A percentile compares a stretch with the other conserved stretches of the same genome.
Evolutionary conservation across 2,113 vertebrate genomes (phyloP).

Genomic region (Sinocyclocheilus anophthalmus): DNA sequence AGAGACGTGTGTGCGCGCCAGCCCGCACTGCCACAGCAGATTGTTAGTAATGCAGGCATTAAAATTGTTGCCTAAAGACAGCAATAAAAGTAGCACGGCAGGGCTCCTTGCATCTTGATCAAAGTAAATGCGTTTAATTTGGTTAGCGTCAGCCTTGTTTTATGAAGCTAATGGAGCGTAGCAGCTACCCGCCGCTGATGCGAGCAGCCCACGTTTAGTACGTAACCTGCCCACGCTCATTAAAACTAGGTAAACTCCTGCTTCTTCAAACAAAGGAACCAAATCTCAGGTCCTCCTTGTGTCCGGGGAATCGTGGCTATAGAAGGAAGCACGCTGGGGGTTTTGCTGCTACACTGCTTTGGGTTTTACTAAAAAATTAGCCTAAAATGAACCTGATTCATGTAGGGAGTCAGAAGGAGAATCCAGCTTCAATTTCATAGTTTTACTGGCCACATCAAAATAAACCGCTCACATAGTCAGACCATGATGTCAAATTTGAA

Average conservation of each 20-base stretch:
- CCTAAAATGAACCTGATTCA: background rate
- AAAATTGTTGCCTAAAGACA: slow-evolving; percentile 91
- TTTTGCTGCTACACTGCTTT: background rate
- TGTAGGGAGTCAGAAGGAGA: background rate
- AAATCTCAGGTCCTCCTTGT: slow-evolving; percentile 30
- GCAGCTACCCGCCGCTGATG: slow-evolving; percentile 78
- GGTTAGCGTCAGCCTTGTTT: slow-evolving; percentile 82
- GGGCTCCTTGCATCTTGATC: slow-evolving; percentile 89
- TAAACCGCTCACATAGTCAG: slow-evolving; percentile 53
- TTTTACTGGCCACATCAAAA: slow-evolving; percentile 63
- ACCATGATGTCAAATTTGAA: background rate
- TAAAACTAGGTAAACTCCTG: slow-evolving; percentile 78
- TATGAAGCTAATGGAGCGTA: slow-evolving; percentile 77
- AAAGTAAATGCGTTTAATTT: slow-evolving; percentile 91
- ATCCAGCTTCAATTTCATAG: background rate
- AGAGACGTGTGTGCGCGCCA: slow-evolving; percentile 48
- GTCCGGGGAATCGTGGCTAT: slow-evolving; percentile 15
- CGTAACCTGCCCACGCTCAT: slow-evolving; percentile 79
- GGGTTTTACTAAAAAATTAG: background rate
- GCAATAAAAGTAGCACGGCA: slow-evolving; percentile 86
- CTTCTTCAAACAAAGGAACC: slow-evolving; percentile 66
- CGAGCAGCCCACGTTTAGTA: slow-evolving; percentile 69
- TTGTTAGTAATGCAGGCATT: slow-evolving; percentile 87
- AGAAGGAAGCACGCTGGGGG: slow-evolving; percentile 38
- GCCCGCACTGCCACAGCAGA: slow-evolving; percentile 72